phyloP scores from a whole-genome alignment of 2,797 vertebrate species.

The Eulemur coronatus region DNA sequence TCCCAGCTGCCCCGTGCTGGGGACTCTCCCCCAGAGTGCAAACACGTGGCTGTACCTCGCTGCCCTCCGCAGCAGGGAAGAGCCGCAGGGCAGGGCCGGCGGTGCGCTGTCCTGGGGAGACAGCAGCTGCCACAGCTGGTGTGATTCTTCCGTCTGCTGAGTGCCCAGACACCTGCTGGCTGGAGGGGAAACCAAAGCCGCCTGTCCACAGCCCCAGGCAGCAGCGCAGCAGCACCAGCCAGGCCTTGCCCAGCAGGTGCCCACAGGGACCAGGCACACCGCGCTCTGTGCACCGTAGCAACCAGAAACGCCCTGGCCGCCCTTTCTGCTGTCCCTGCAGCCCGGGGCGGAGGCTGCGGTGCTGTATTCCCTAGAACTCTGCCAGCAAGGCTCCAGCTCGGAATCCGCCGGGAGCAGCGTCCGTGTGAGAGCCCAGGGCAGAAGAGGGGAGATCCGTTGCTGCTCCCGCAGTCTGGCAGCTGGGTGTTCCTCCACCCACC shows the following conservation, averaged over 20 bases:
- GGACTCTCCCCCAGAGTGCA: neutral
- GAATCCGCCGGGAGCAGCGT: neutral
- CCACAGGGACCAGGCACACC: neutral
- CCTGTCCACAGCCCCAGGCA: neutral
- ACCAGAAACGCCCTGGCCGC: neutral
- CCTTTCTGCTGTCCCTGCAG: neutral
- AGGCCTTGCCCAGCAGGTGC: neutral
- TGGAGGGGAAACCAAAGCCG: neutral
- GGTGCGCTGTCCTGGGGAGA: neutral
- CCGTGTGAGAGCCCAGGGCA: rapidly evolving
- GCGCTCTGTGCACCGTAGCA: neutral
- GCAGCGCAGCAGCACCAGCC: neutral
- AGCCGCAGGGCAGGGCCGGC: no score
- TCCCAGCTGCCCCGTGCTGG: neutral
- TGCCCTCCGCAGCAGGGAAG: neutral
- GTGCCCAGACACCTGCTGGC: neutral
- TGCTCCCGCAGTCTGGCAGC: neutral
- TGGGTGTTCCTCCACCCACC: neutral
- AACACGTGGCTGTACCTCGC: neutral
- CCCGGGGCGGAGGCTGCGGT: neutral
- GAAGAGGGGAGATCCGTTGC: no score
- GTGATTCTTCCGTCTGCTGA: neutral
- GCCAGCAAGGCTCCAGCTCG: neutral
- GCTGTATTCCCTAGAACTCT: neutral
- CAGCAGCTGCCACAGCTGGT: neutral